Percentiles rank a stretch among this genome's conserved stretches.
Conservation (phyloP, 2,888 invertebrate genomes). For the Cryptocheilus praepositus region DNA sequence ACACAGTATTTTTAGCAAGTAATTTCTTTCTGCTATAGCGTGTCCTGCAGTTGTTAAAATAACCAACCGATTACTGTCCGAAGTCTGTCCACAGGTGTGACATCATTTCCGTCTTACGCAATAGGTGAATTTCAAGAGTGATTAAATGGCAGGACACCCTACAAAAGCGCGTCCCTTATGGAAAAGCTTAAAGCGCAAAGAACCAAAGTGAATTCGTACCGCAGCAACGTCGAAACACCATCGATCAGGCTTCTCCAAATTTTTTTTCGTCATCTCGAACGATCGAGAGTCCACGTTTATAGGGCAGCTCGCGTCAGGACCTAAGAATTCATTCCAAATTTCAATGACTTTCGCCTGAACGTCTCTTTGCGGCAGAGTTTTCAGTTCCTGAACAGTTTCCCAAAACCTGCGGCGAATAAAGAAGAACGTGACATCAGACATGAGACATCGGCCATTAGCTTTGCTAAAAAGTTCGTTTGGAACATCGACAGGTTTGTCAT, state of each 20-base stretch:
- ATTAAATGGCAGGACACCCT: not conserved
- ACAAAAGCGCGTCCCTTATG: slow-evolving; percentile 30
- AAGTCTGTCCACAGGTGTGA: no score
- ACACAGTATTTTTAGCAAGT: not conserved
- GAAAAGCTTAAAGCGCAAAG: not conserved
- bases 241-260: slow-evolving; percentile 88
- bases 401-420: slow-evolving; percentile 84
- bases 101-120: no score
- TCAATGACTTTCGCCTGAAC: slow-evolving; percentile 88
- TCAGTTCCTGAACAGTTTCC: slow-evolving; percentile 95
- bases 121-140: no score
- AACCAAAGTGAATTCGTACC: slow-evolving; percentile 75
- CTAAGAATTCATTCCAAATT: slow-evolving; percentile 95
- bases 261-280: slow-evolving; percentile 88
- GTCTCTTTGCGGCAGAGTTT: slow-evolving; percentile 90
- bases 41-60: no score
- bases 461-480: no score
- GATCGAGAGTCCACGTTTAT: slow-evolving; percentile 98
- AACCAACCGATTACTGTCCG: no score
- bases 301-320: slow-evolving; percentile 95
- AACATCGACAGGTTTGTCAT: no score
- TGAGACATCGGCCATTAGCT: no score
- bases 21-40: not conserved
- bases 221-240: slow-evolving; percentile 99
- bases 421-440: not conserved